Evolutionary conservation across 2,888 invertebrate species (phyloP).

Genomic region (Alcis repandata): DNA sequence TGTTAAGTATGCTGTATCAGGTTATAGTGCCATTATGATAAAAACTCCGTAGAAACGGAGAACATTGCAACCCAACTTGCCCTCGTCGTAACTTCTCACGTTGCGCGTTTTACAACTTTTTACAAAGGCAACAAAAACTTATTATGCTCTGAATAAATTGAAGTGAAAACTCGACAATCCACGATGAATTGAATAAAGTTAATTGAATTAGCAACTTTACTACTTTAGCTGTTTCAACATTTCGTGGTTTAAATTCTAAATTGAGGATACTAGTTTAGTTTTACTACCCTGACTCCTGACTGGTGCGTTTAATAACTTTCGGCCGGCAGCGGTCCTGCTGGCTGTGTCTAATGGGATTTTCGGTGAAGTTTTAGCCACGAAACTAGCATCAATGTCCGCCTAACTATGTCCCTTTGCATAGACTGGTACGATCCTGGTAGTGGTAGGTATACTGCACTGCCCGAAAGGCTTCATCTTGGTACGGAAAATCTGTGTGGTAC

Average conservation of each 20-base stretch:
- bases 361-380: neutral
- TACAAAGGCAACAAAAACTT: slow-evolving; percentile 31
- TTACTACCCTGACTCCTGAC: slow-evolving; percentile 34
- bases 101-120: slow-evolving; percentile 17
- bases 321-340: neutral
- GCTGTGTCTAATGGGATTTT: neutral
- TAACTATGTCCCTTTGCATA: no score
- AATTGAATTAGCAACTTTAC: slow-evolving; percentile 30
- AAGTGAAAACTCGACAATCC: slow-evolving; percentile 16
- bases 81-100: slow-evolving; percentile 15
- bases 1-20: neutral
- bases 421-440: no score
- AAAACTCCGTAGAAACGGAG: slow-evolving; percentile 3
- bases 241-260: slow-evolving; percentile 48
- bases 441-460: no score
- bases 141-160: slow-evolving; percentile 20
- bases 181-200: slow-evolving; percentile 19
- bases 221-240: slow-evolving; percentile 13
- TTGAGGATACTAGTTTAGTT: slow-evolving; percentile 36
- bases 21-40: neutral
- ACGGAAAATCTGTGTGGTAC: no score
- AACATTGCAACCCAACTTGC: slow-evolving; percentile 8
- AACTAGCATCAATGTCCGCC: no score
- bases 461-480: no score
- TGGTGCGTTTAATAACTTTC: slow-evolving; percentile 47